Conservation (phyloP, 2,797 vertebrate genomes). For the Cynodonichthys magdalenae region DNA sequence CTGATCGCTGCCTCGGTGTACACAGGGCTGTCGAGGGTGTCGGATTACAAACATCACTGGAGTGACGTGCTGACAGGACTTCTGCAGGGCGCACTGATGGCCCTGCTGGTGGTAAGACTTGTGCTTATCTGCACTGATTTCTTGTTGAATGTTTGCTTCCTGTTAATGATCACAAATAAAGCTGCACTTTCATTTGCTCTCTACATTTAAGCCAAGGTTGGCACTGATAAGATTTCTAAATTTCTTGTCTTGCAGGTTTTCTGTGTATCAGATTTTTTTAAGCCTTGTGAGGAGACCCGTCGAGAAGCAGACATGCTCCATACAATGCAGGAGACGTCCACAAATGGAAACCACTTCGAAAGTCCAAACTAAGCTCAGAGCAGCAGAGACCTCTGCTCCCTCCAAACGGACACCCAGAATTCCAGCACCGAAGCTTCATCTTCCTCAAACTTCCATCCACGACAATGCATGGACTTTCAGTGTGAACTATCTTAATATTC, state of each 20-base stretch:
- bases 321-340: conserved; percentile 90
- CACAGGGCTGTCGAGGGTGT: conserved; percentile 93
- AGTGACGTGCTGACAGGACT: conserved; percentile 93
- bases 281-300: conserved; percentile 71
- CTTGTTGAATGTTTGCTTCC: too few relatives aligned
- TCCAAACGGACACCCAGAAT: conserved; percentile 42
- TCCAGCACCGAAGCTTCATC: conserved; percentile 43
- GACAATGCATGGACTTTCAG: conserved; percentile 46
- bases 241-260: conserved; percentile 78
- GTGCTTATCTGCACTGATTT: not conserved
- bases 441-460: conserved; percentile 9
- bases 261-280: conserved; percentile 95
- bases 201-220: not conserved
- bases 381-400: conserved; percentile 22
- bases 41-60: conserved; percentile 98
- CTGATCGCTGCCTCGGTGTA: conserved; percentile 89
- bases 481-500: conserved; percentile 14
- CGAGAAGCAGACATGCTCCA: conserved; percentile 86
- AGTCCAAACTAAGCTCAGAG: conserved; percentile 81
- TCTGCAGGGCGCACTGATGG: conserved; percentile 91
- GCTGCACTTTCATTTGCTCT: too few relatives aligned
- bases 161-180: too few relatives aligned
- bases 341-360: conserved; percentile 90
- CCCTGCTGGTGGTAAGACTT: conserved; percentile 88
- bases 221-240: not conserved